Conservation (phyloP, 1,140 invertebrate species). For the Lepidotrigona ventralis region DNA sequence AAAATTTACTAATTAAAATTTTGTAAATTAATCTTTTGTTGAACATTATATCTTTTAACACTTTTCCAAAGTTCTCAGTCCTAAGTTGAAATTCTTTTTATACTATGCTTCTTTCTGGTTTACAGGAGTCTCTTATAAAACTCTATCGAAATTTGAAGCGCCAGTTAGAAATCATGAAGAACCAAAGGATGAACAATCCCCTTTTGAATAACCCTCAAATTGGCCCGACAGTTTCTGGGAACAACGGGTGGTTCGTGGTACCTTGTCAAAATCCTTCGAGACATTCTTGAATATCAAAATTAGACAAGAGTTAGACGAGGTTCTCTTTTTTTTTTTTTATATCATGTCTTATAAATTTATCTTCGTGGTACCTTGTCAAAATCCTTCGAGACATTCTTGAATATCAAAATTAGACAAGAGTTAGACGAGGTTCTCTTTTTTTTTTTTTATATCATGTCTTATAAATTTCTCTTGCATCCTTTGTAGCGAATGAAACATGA, state of each 20-base stretch:
- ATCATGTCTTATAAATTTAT: too few relatives aligned
- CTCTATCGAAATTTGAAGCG: slow-evolving; percentile 84
- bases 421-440: not conserved
- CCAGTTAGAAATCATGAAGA: slow-evolving; percentile 81
- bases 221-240: slow-evolving; percentile 61
- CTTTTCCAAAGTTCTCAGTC: not conserved
- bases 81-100: not conserved
- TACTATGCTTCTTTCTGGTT: not conserved
- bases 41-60: not conserved
- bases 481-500: not conserved
- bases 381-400: slow-evolving; percentile 70
- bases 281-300: slow-evolving; percentile 60
- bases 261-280: slow-evolving; percentile 71
- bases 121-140: slow-evolving; percentile 83
- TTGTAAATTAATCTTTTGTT: too few relatives aligned
- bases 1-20: too few relatives aligned
- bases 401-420: not conserved
- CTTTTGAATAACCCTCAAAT: slow-evolving; percentile 43
- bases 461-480: not conserved
- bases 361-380: slow-evolving; percentile 74
- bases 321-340: too few relatives aligned
- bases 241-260: slow-evolving; percentile 77
- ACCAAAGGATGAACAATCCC: slow-evolving; percentile 53
- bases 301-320: not conserved
- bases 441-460: not conserved